Evolutionary conservation across 2,888 invertebrate genomes (phyloP), one percentile per base, ranked within the genome.

Genomic region (Malthinus flaveolus): DNA sequence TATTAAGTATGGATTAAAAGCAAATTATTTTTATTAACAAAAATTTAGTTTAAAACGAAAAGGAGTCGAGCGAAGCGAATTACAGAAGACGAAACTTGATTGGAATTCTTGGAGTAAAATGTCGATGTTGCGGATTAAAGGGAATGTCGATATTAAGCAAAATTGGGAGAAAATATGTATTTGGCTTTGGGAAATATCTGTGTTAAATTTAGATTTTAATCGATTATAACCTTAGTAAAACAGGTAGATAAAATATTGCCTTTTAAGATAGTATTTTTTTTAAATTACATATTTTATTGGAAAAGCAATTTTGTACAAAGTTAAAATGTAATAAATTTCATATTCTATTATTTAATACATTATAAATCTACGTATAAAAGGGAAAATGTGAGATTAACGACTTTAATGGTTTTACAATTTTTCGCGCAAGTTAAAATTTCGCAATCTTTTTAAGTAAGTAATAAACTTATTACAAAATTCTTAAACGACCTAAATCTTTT

Each of bases 41-140:
- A 11, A n/a, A 35, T 23, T 23, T 23, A 5, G 2, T 23, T 23
- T 23, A 23, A 23, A 23, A 35, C n/a, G 1, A 57, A 64, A 62
- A 62, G 62, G 59, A 64, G 60, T 58, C 49, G 58, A 55, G 51
- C 60, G n/a, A 50, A 2, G 23, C 23, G 3, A 23, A 23, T 61
- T 52, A 61, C 55, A 51, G 56, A 37, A 33, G 48, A 50, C 61
- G 56, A 65, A 66, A 61, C 63, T 66, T 65, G 65, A 66, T 66
- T 66, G 66, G 65, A 66, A 66, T 66, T 66, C 66, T 65, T 62
- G 44, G 59, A 60, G 48, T 56, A 61, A 23, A 59, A 61, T 61
- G 64, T 62, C 64, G 62, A 48, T 50, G 45, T 46, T 59, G 59
- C 47, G 54, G 54, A 55, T 45, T 47, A 42, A 49, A 46, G 31